Evolutionary conservation across 2,888 invertebrate species (phyloP), one percentile per base, ranked within the genome.

Genomic region (Calameuta filiformis): DNA sequence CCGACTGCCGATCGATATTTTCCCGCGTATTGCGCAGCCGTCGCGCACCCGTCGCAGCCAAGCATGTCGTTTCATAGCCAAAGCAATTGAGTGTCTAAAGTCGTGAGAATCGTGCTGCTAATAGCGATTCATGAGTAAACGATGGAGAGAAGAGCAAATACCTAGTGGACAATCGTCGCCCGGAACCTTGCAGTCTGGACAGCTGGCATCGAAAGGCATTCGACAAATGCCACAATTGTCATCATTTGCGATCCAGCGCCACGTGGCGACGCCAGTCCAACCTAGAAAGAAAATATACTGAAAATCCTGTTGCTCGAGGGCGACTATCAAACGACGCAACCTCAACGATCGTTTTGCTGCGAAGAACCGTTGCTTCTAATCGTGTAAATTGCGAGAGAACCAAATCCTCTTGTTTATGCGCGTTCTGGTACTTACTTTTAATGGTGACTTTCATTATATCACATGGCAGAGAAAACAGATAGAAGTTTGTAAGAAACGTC

Each of bases 181-280:
- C 34, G 99, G 99, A 83, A 98, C 93, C 92, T 98, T 98, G 93
- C 99, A 99, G 92, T 99, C 99, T 2, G 98, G 98, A 90, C 99
- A 99, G 91, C 98, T 98, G 87, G 97, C 98, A 92, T 99, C 99
- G 93, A 99, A 99, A 75, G 99, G 96, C 97, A 99, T 98, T 81
- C 99, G 96, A 93, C 99, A 99, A 90, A 99, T 99, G 79, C 99
- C 99, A 91, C 98, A 98, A 91, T 98, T 99, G 92, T 99, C 99
- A 93, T 99, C 99, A 92, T 99, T 99, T 35, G 99, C 99, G 84
- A 98, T 96, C 99, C 99, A 99, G 90, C 97, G 96, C 99, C 99
- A 99, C 90, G 97, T 97, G 86, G 99, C 99, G 81, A 99, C 98
- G 83, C 97, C 97, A 84, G 96, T 97, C 98, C 98, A 98, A 92